A percentile compares a stretch with the other conserved stretches of the same genome.
Conservation (phyloP, 2,797 vertebrate genomes). For the Danionella dracula region DNA sequence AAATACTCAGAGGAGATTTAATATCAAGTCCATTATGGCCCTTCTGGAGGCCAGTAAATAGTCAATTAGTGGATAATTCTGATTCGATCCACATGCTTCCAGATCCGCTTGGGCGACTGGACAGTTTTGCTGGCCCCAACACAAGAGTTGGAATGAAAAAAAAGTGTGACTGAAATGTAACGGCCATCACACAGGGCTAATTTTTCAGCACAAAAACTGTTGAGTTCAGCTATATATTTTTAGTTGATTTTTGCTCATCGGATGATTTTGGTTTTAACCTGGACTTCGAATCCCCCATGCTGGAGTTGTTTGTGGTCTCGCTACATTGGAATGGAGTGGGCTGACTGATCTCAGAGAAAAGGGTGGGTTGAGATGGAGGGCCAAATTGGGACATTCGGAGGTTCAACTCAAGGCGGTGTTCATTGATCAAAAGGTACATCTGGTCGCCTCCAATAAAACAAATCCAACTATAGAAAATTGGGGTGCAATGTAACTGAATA, state of each 20-base stretch:
- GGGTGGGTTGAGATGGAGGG: conserved; percentile 40
- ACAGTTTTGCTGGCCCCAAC: not conserved
- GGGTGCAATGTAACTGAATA: conserved; percentile 54
- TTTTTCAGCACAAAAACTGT: not conserved
- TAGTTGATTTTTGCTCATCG: not conserved
- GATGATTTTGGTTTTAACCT: not conserved
- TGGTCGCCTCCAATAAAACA: conserved; percentile 62
- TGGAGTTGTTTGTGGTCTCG: conserved; percentile 6
- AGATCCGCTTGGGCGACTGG: conserved; percentile 59
- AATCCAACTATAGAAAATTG: conserved; percentile 60
- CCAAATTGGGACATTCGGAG: conserved; percentile 38
- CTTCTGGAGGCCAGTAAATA: conserved; percentile 94
- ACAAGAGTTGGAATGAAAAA: too few relatives aligned
- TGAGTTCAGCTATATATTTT: not conserved
- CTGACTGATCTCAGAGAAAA: conserved; percentile 11
- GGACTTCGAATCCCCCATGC: not conserved
- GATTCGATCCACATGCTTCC: conserved; percentile 97
- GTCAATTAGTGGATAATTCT: conserved; percentile 97
- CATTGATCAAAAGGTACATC: conserved; percentile 68
- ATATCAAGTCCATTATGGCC: conserved; percentile 97
- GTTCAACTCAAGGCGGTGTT: conserved; percentile 57
- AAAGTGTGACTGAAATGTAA: conserved; percentile 8
- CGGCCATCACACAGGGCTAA: not conserved
- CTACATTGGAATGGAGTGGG: not conserved
- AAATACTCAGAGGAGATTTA: conserved; percentile 91